These are phyloP conservation scores for Tenthredo livida DNA, from an alignment of 2,888 invertebrate species.

Conservation along the genomic window DNA sequence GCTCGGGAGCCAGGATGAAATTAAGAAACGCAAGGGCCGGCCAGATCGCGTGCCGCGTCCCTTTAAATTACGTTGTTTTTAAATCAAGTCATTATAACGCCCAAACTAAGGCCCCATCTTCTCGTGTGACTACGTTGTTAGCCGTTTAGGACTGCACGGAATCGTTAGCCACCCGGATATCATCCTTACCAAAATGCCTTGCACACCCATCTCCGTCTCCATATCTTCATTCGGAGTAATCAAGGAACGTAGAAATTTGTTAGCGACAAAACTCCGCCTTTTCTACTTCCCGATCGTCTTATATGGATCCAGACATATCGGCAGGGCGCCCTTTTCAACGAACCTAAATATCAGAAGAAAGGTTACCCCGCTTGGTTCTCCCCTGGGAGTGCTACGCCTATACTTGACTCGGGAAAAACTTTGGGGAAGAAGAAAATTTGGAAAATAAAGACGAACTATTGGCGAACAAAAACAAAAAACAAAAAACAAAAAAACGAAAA, in stretches of 20 bases:
- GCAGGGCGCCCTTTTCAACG: constrained; percentile 8
- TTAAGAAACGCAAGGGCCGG: constrained; percentile 39
- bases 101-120: constrained; percentile 33
- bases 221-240: neutral
- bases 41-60: constrained; percentile 52
- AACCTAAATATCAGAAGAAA: constrained; percentile 64
- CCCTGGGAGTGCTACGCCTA: constrained; percentile 19
- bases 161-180: constrained; percentile 23
- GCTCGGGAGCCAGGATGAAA: constrained; percentile 36
- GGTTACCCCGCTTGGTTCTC: constrained; percentile 56
- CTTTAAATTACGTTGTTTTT: constrained; percentile 48
- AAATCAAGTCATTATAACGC: constrained; percentile 52
- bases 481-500: constrained; percentile 37
- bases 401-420: neutral
- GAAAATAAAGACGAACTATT: constrained; percentile 31
- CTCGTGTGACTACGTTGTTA: constrained; percentile 22
- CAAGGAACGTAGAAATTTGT: neutral
- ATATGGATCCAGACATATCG: constrained; percentile 31
- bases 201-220: neutral
- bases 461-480: neutral
- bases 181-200: neutral
- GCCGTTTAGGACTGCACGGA: constrained; percentile 28
- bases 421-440: constrained; percentile 31
- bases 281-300: neutral
- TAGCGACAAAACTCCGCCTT: neutral